phyloP scores from a whole-genome alignment of 2,888 invertebrate genomes.

The Congeria kusceri region DNA sequence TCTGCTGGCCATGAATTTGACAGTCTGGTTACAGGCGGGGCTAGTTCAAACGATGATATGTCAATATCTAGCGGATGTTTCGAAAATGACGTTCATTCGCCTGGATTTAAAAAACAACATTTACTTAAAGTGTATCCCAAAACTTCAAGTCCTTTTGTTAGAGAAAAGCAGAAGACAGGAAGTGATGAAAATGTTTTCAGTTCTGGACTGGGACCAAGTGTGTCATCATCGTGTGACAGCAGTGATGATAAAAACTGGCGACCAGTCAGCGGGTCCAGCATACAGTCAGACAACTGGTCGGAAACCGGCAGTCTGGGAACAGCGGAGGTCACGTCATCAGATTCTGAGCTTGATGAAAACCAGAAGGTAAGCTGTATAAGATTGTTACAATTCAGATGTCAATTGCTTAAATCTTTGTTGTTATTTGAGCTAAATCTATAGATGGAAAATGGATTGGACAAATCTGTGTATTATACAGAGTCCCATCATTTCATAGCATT shows the following conservation, averaged over 20 bases:
- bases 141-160: conserved; percentile 57
- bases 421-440: no score
- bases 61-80: conserved; percentile 54
- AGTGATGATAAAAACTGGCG: no score
- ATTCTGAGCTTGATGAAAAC: conserved; percentile 70
- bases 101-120: conserved; percentile 28
- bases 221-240: conserved; percentile 37
- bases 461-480: no score
- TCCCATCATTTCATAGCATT: no score
- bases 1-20: conserved; percentile 54
- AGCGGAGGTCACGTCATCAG: conserved; percentile 64
- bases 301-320: conserved; percentile 54
- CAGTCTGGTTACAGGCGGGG: conserved; percentile 48
- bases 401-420: no score
- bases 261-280: conserved; percentile 66
- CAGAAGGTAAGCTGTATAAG: conserved; percentile 55
- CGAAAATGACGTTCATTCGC: conserved; percentile 28
- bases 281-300: conserved; percentile 66
- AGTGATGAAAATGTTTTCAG: conserved; percentile 42
- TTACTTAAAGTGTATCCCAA: conserved; percentile 41
- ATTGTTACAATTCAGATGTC: no score
- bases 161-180: conserved; percentile 15
- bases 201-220: conserved; percentile 34
- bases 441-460: no score
- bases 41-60: conserved; percentile 56